A percentile compares a stretch with the other conserved stretches of the same genome.
Evolutionary conservation across 1,140 invertebrate species (phyloP).

Genomic region (Bombus terrestris): DNA sequence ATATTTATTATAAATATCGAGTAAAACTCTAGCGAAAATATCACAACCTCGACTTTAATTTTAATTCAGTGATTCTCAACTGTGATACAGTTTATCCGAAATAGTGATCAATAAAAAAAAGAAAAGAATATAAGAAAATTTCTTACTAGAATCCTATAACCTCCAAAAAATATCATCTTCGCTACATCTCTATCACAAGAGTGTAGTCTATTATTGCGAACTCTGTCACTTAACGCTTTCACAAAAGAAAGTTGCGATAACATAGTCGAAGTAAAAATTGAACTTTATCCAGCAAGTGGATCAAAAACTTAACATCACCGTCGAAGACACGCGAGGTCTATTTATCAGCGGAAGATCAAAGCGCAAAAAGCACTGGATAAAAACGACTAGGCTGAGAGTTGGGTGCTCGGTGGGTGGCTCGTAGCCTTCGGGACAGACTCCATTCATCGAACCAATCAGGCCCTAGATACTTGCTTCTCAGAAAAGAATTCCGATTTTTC

Average conservation of each 20-base stretch:
- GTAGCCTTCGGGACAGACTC: slow-evolving; percentile 2
- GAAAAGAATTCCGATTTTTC: slow-evolving; percentile 1
- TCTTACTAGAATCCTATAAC: no score
- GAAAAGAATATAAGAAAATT: no score
- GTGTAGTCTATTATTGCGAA: background rate
- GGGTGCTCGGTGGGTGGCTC: background rate
- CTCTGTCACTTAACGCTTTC: background rate
- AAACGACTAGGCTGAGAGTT: background rate
- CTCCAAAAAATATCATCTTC: no score
- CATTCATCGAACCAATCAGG: slow-evolving; percentile 8
- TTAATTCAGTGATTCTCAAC: no score
- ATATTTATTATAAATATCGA: background rate
- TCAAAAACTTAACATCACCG: background rate
- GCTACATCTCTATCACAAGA: no score
- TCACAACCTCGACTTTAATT: no score
- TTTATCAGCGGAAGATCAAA: slow-evolving; percentile 16
- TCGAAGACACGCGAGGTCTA: background rate
- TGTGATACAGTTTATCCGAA: no score
- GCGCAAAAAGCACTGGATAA: background rate
- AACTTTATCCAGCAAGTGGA: background rate
- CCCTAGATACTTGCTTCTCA: background rate
- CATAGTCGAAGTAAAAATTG: background rate
- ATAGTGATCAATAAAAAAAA: no score
- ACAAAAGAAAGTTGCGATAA: background rate
- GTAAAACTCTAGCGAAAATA: no score